Evolutionary conservation across 2,888 invertebrate species (phyloP).

Genomic region (Dolichopus griseipennis): DNA sequence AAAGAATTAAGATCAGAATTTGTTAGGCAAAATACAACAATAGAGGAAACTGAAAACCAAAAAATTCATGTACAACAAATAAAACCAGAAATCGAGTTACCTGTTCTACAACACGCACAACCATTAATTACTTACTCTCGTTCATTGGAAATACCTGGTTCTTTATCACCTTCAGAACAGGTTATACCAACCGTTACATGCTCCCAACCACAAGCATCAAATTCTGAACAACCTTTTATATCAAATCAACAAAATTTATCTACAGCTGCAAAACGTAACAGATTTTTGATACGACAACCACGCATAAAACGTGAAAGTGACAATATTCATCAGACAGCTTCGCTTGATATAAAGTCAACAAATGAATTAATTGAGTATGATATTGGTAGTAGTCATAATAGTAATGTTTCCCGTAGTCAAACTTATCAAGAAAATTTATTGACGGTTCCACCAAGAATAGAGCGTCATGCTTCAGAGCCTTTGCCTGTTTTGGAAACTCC

Average conservation of each 20-base stretch:
- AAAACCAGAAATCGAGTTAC: not conserved
- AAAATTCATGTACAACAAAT: not conserved
- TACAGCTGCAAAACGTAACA: conserved; percentile 47
- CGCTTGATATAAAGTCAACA: conserved; percentile 35
- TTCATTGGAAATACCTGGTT: not conserved
- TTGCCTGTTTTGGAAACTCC: conserved; percentile 47
- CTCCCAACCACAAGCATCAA: not conserved
- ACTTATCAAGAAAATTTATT: conserved; percentile 35
- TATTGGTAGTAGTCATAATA: conserved; percentile 30
- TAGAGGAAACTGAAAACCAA: not conserved
- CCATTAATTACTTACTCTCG: not conserved
- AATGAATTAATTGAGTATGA: conserved; percentile 13
- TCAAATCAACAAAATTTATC: not conserved
- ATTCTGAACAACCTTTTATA: not conserved
- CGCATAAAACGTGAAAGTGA: conserved; percentile 58
- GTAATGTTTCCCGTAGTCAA: conserved; percentile 22
- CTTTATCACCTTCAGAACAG: not conserved
- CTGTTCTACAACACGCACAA: not conserved
- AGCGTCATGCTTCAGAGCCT: conserved; percentile 52
- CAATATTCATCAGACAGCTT: conserved; percentile 34
- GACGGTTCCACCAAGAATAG: conserved; percentile 48
- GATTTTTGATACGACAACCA: conserved; percentile 57
- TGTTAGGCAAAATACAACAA: not conserved
- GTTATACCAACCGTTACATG: not conserved
- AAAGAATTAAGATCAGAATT: not conserved